phyloP scores from a whole-genome alignment of 2,797 vertebrate species.

The Nothura maculosa region DNA sequence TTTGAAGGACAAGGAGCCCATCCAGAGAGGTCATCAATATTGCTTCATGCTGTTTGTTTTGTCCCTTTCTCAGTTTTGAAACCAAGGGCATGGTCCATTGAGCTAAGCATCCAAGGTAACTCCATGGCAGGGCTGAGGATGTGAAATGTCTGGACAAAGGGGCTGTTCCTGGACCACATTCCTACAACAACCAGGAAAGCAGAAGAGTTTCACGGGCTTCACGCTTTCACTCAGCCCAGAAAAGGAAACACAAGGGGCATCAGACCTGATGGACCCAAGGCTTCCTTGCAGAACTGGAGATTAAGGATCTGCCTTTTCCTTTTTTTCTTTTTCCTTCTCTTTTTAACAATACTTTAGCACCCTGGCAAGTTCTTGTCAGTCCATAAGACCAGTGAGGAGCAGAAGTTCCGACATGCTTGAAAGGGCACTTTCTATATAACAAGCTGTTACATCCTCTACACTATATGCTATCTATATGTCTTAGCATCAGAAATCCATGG shows the following conservation, averaged over 20 bases:
- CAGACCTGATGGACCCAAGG: not conserved
- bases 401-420: not conserved
- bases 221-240: not conserved
- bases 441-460: slow-evolving; percentile 29
- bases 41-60: not conserved
- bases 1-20: not conserved
- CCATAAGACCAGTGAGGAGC: not conserved
- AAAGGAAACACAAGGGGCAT: not conserved
- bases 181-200: not conserved
- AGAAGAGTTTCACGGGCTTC: not conserved
- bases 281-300: not conserved
- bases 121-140: not conserved
- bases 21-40: not conserved
- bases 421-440: not conserved
- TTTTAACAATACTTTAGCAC: not conserved
- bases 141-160: not conserved
- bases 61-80: not conserved
- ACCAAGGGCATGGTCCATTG: not conserved
- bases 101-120: not conserved
- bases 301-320: not conserved
- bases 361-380: not conserved
- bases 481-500: slow-evolving; percentile 12
- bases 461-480: not conserved
- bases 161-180: not conserved
- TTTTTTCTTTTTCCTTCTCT: not conserved